Base-by-base conservation (phyloP, 2,797 vertebrate species). In the Peromyscus melanophrys region DNA sequence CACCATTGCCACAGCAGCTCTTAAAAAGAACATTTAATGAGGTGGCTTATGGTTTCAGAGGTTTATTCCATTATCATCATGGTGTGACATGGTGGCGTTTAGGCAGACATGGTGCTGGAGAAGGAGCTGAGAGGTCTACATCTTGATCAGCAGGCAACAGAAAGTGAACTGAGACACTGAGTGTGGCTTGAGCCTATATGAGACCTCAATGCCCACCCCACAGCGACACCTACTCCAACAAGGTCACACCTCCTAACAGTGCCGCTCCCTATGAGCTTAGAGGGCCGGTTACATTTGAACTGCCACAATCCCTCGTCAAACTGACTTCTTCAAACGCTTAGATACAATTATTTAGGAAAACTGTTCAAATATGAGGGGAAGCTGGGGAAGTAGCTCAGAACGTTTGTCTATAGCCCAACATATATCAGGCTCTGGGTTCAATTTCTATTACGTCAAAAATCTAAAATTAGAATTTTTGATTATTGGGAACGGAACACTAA, bases 271-370 rank as follows among this genome's bases (percentile, higher is more conserved):
- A 34, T 67, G 65, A 67, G 65, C 40, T 43, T 27, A 43, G 71
- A 25, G 11, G 71, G 10, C 21, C 71, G 27, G 6, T 25, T 43
- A 43, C 71, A 75, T 27, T 75, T 40, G 2, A 75, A 75, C 71
- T 43, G 5, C n/a, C 23, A 43, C 11, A 73, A 73, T 40, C 37
- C 12, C 80, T 43, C 52, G 92, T 67, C 80, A 95, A 75, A 89
- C 43, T 27, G 69, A 55, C 21, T 69, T 92, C 78, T 80, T 92
- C 76, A 80, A 78, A 92, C 57, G 73, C 80, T 95, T 34, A 5
- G 13, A 81, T n/a, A 83, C 16, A 29, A 93, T 78, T 78, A 86
- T 65, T 89, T n/a, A 81, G 49, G 69, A 40, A 71, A 55, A 63
- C 43, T 63, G 31, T 57, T 82, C 65, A 82, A 89, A 82, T 43